These are phyloP conservation scores for Epizoanthus rinbou DNA, from an alignment of 92 coral and sea anemone genomes.

Conservation along the genomic window DNA sequence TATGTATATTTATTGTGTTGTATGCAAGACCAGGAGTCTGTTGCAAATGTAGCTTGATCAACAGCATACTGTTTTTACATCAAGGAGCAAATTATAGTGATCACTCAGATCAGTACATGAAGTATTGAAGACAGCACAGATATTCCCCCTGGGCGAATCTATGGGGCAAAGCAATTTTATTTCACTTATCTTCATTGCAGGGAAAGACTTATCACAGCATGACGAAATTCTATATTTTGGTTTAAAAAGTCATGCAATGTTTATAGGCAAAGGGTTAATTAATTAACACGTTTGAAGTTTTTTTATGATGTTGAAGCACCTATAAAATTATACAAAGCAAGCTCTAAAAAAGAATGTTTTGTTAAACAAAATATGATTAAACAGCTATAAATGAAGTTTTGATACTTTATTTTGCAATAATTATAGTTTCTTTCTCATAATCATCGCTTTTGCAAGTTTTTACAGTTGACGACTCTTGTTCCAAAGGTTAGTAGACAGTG, in stretches of 20 bases:
- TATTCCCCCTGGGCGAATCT: background rate
- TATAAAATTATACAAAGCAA: background rate
- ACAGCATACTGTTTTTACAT: conserved; percentile 15
- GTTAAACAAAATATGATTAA: too few species aligned
- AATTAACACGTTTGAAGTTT: background rate
- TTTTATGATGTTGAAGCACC: background rate
- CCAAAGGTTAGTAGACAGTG: too few species aligned
- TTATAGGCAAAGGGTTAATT: background rate
- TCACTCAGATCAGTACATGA: background rate
- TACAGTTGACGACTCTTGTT: too few species aligned
- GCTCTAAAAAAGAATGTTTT: too few species aligned
- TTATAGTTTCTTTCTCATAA: too few species aligned
- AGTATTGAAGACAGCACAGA: background rate
- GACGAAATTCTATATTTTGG: background rate
- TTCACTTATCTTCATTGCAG: background rate
- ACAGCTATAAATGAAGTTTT: too few species aligned
- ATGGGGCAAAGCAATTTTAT: background rate
- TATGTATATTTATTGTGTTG: background rate
- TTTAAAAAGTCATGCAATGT: conserved; percentile 12
- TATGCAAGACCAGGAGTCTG: too few species aligned
- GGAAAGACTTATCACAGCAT: background rate
- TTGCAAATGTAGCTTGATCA: background rate
- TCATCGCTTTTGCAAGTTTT: too few species aligned
- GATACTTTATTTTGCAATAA: too few species aligned
- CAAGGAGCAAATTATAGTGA: background rate